Conservation (phyloP, 2,113 vertebrate species). For the Antechinus stuartii region DNA sequence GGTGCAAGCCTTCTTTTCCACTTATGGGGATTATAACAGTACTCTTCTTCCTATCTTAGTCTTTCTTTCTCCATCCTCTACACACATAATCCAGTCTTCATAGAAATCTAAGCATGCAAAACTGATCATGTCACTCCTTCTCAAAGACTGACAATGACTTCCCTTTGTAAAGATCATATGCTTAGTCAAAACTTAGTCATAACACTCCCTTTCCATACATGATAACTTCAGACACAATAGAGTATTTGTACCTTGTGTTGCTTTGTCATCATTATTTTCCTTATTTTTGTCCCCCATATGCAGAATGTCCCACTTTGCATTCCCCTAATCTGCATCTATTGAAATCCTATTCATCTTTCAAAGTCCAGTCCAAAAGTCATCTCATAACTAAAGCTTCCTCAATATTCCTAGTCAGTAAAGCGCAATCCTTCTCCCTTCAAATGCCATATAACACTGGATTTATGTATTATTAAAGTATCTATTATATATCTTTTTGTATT, state of each 20-base stretch:
- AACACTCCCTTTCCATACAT: background rate
- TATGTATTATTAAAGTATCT: background rate
- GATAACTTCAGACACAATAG: background rate
- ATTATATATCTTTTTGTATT: background rate
- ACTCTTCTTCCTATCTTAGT: background rate
- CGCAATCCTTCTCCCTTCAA: background rate
- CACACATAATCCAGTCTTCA: background rate
- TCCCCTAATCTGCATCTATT: background rate
- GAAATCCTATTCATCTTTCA: background rate
- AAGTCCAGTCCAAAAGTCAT: background rate
- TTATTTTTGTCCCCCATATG: background rate
- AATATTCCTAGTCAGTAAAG: background rate
- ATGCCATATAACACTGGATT: background rate
- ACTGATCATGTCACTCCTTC: background rate
- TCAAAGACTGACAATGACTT: background rate
- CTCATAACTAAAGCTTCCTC: background rate
- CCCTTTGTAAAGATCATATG: background rate
- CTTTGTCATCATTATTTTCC: background rate
- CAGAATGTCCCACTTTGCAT: background rate
- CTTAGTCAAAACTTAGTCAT: background rate
- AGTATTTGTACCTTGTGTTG: background rate
- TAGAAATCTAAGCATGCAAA: background rate
- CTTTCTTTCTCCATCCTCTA: background rate
- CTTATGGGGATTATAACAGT: background rate
- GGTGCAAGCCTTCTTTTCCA: background rate